These are phyloP conservation scores for Numida meleagris DNA, from an alignment of 2,113 vertebrate species.

Conservation along the genomic window DNA sequence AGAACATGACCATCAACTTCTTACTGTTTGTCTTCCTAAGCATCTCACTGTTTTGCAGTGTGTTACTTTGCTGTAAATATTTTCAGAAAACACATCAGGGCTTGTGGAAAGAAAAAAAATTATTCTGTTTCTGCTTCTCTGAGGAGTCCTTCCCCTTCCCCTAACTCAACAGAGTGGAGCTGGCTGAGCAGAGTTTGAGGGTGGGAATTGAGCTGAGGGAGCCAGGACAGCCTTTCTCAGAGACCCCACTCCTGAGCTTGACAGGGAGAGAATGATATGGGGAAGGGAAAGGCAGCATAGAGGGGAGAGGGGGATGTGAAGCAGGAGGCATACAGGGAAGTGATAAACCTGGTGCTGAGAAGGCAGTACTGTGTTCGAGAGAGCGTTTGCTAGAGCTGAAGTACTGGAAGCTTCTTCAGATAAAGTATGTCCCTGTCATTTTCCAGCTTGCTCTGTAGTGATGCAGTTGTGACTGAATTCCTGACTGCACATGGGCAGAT, in stretches of 20 bases:
- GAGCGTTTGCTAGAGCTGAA: neutral
- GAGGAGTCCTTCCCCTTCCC: neutral
- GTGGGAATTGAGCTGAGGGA: neutral
- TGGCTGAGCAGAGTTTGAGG: neutral
- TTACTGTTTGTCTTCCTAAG: neutral
- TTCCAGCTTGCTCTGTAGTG: neutral
- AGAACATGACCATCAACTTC: neutral
- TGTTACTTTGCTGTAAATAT: neutral
- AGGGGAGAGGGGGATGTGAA: neutral
- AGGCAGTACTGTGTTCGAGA: neutral
- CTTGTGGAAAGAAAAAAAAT: neutral
- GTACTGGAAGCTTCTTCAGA: neutral
- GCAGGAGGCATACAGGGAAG: neutral
- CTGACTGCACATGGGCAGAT: neutral
- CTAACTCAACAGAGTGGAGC: neutral
- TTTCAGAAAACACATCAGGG: neutral
- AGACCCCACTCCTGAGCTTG: neutral
- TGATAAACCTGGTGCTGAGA: neutral
- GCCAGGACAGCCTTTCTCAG: neutral
- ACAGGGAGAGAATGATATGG: rapidly evolving
- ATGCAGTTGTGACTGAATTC: neutral
- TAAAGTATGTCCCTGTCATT: neutral
- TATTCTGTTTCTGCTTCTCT: neutral
- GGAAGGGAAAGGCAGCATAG: neutral
- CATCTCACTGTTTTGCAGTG: neutral